Evolutionary conservation across 2,797 vertebrate genomes (phyloP).

Genomic region (Acanthurus tractus): DNA sequence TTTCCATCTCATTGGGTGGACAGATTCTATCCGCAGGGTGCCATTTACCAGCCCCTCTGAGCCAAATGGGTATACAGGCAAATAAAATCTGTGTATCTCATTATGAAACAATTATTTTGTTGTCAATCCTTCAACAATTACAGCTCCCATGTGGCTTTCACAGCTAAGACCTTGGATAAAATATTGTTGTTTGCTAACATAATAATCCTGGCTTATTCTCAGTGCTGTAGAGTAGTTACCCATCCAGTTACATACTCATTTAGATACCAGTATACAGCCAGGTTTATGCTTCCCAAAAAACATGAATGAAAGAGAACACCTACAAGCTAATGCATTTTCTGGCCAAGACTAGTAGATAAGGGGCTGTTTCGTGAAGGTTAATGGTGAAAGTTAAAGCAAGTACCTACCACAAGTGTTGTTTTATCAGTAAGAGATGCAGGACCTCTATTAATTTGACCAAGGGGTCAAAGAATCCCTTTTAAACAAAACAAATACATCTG

Average conservation of each 20-base stretch:
- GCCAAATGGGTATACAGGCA: not conserved
- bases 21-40: not conserved
- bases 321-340: not conserved
- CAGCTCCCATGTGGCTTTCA: not conserved
- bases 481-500: not conserved
- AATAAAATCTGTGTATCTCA: not conserved
- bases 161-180: not conserved
- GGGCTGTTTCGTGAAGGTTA: not conserved
- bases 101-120: slow-evolving; percentile 1
- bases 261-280: not conserved
- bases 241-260: not conserved
- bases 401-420: too few relatives aligned
- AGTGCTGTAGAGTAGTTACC: too few relatives aligned
- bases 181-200: slow-evolving; percentile 4
- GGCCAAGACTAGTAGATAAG: not conserved
- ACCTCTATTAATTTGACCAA: not conserved
- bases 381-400: not conserved
- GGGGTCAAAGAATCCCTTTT: not conserved
- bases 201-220: not conserved
- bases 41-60: not conserved
- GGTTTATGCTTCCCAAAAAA: not conserved
- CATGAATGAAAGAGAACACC: not conserved
- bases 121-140: not conserved
- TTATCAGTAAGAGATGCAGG: too few relatives aligned
- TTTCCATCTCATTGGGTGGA: not conserved